phyloP scores from a whole-genome alignment of 2,797 vertebrate species.

The Nyctibius grandis region DNA sequence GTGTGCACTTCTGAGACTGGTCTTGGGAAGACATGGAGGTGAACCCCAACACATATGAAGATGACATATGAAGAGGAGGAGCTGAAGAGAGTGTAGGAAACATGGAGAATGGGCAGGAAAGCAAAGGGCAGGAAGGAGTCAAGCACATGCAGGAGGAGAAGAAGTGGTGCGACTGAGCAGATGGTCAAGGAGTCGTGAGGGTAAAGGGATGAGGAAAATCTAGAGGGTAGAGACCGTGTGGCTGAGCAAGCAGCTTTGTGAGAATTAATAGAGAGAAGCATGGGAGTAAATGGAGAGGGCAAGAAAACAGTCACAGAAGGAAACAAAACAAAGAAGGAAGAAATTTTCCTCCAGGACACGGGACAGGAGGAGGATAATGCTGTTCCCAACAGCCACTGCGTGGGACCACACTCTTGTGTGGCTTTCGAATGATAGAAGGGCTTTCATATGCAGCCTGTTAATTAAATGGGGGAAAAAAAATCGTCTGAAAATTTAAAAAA shows the following conservation, averaged over 20 bases:
- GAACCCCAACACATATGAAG: background rate
- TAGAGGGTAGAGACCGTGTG: background rate
- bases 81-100: background rate
- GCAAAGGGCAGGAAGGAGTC: accelerated
- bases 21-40: background rate
- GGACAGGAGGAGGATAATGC: background rate
- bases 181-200: background rate
- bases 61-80: background rate
- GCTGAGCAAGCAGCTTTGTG: background rate
- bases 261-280: background rate
- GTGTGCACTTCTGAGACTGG: background rate
- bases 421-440: background rate
- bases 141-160: background rate
- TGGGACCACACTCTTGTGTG: background rate
- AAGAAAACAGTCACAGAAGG: background rate
- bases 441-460: background rate
- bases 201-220: background rate
- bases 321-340: background rate
- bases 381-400: background rate
- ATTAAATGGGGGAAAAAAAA: background rate
- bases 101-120: background rate
- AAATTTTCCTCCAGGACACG: background rate
- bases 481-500: background rate
- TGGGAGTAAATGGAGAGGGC: background rate
- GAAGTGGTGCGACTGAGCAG: too few relatives aligned